A percentile compares a stretch with the other conserved stretches of the same genome.
These are phyloP conservation scores for Ricordea florida DNA, from an alignment of 92 coral and sea anemone genomes.

Conservation along the genomic window DNA sequence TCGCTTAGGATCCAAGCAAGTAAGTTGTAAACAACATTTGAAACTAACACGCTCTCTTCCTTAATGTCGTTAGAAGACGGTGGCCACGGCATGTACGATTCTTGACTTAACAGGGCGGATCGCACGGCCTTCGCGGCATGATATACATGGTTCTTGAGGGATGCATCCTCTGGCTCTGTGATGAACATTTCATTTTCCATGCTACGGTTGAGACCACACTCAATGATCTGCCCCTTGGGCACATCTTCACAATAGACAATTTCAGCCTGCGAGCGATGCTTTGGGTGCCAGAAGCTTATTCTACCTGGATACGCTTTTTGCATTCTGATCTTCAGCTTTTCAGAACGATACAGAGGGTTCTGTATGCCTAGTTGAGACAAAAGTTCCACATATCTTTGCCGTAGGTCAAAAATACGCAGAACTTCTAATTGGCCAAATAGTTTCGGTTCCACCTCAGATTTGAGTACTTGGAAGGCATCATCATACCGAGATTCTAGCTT, in stretches of 20 bases:
- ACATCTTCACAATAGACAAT: conserved; percentile 51
- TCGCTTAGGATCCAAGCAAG: neutral
- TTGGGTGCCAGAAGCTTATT: conserved; percentile 61
- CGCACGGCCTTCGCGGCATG: conserved; percentile 55
- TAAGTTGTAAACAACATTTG: conserved; percentile 25
- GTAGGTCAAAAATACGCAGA: conserved; percentile 31
- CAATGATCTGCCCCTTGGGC: conserved; percentile 46
- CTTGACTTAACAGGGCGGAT: conserved; percentile 37
- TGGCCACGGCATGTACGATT: conserved; percentile 47
- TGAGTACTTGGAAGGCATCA: conserved; percentile 32
- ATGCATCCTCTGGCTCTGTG: conserved; percentile 20
- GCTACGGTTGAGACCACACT: conserved; percentile 24
- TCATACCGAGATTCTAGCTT: conserved; percentile 39
- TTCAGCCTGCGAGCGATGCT: conserved; percentile 39
- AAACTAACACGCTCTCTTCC: conserved; percentile 12
- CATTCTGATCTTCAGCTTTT: conserved; percentile 59
- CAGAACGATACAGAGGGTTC: conserved; percentile 55
- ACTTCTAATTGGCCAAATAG: conserved; percentile 32
- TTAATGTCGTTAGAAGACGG: conserved; percentile 27
- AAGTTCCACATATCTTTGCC: conserved; percentile 21
- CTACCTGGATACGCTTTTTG: conserved; percentile 51
- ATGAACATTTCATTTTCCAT: conserved; percentile 3
- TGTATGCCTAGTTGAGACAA: conserved; percentile 27
- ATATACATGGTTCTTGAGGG: conserved; percentile 10
- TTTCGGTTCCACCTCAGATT: conserved; percentile 45